Percentiles rank a stretch among this genome's conserved stretches.
Conservation (phyloP, 2,113 vertebrate species). For the Centrocercus urophasianus region DNA sequence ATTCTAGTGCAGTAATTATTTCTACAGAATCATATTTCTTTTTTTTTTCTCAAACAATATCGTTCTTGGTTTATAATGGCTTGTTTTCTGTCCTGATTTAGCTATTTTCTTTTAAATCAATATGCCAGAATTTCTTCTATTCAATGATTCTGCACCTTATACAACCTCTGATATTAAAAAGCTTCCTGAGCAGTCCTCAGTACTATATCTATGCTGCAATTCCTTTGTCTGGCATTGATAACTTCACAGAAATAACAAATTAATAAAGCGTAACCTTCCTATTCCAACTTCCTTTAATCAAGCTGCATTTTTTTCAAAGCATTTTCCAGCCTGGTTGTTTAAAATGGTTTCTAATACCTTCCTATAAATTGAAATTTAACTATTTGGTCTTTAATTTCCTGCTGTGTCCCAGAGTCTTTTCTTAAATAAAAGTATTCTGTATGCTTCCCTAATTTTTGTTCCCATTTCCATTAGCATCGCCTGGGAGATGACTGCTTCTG, state of each 20-base stretch:
- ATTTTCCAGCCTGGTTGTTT: conserved; percentile 20
- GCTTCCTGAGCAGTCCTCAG: conserved; percentile 18
- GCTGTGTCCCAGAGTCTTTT: not conserved
- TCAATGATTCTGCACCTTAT: conserved; percentile 45
- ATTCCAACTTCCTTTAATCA: conserved; percentile 30
- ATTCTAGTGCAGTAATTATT: not conserved
- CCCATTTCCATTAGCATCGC: not conserved
- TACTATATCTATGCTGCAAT: not conserved
- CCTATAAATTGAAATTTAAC: not conserved
- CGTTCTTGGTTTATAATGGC: not conserved
- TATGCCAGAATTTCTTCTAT: conserved; percentile 24
- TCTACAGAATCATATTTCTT: not conserved
- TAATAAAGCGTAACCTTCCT: conserved; percentile 13
- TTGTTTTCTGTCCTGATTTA: conserved; percentile 46
- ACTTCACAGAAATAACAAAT: not conserved
- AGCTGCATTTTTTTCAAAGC: conserved; percentile 41
- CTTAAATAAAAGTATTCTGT: not conserved
- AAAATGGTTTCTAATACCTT: conserved; percentile 27
- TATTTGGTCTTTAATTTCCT: conserved; percentile 42
- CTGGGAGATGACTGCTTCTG: not conserved
- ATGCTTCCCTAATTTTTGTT: conserved; percentile 14
- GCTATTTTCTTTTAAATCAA: not conserved
- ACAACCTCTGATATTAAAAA: conserved; percentile 35
- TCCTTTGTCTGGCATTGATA: not conserved
- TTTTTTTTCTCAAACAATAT: not conserved